These are phyloP conservation scores for Tinamus guttatus DNA, from an alignment of 2,113 vertebrate genomes.

Conservation along the genomic window DNA sequence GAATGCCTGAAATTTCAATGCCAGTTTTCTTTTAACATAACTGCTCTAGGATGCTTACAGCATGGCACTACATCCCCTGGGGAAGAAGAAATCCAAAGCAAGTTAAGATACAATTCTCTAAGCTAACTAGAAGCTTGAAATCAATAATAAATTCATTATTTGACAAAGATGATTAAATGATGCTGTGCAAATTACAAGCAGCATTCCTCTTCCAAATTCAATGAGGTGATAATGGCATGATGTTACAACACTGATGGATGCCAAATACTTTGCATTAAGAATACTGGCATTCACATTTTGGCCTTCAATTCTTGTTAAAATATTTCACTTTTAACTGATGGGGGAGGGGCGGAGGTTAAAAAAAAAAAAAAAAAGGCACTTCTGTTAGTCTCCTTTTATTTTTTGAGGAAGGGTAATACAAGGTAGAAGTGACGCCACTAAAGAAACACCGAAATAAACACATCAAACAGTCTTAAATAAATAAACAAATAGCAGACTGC, in stretches of 20 bases:
- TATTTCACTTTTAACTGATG: neutral
- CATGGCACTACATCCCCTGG: neutral
- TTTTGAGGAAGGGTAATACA: neutral
- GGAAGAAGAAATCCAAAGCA: neutral
- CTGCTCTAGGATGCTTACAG: neutral
- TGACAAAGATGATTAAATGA: slow-evolving; percentile 71
- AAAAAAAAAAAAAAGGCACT: neutral
- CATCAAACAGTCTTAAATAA: neutral
- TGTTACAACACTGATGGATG: slow-evolving; percentile 24
- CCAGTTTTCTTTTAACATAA: neutral
- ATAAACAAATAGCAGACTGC: neutral
- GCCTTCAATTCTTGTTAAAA: slow-evolving; percentile 5
- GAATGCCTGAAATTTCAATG: neutral
- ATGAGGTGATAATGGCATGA: neutral
- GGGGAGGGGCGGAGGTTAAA: too few relatives aligned
- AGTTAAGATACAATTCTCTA: slow-evolving; percentile 42
- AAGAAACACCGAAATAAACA: neutral
- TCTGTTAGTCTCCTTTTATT: neutral
- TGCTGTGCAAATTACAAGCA: slow-evolving; percentile 38
- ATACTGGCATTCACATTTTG: neutral
- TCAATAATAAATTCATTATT: slow-evolving; percentile 53
- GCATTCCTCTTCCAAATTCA: slow-evolving; percentile 54
- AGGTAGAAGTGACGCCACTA: neutral
- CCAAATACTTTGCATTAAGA: slow-evolving; percentile 15
- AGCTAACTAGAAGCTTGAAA: slow-evolving; percentile 58